Base-by-base conservation (phyloP, 2,888 invertebrate species). In the Gonocerus acuteangulatus region DNA sequence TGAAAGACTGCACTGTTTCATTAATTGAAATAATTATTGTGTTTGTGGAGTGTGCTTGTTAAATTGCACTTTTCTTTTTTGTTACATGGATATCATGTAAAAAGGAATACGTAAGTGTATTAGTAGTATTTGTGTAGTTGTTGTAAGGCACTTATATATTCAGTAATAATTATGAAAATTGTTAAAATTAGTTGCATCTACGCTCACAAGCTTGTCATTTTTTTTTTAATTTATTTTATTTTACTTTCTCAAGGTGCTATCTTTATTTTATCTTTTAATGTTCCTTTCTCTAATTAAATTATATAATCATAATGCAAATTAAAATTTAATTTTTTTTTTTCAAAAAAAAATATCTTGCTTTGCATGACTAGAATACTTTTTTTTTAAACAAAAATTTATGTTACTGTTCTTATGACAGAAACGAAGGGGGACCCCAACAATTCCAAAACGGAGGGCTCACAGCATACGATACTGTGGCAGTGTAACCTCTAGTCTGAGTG, bases 391-490 rank as follows among this genome's bases (percentile, higher is more conserved):
- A 6, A 27, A n/a, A 11, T 36, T 44, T 15, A 21, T 22, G 2
- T 39, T 23, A 19, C 34, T 27, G 22, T 39, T 39, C 39, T n/a
- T 13, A 39, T 39, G 18, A 68, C 79, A 92, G 92, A 90, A 90
- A 91, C 87, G 91, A 92, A 89, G 87, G 88, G 82, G 81, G 85
- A 83, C 85, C 83, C 82, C 81, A 75, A 72, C 78, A 79, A 76
- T 77, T 77, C 77, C 84, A 87, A 84, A 85, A 76, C 75, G 82
- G 85, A 81, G 89, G 90, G 87, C 86, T 90, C 89, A 89, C 91
- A 89, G 87, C 92, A 88, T 91, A 91, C 89, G 90, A 92, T 90
- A 91, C 91, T 88, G 88, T 92, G 90, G 92, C 92, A 90, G 91
- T 92, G 89, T 92, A 91, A 92, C 82, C 83, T 91, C 85, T 91